Percentiles rank a stretch among this genome's conserved stretches.
Evolutionary conservation across 2,888 invertebrate genomes (phyloP).

Genomic region (Blastobasis adustella): DNA sequence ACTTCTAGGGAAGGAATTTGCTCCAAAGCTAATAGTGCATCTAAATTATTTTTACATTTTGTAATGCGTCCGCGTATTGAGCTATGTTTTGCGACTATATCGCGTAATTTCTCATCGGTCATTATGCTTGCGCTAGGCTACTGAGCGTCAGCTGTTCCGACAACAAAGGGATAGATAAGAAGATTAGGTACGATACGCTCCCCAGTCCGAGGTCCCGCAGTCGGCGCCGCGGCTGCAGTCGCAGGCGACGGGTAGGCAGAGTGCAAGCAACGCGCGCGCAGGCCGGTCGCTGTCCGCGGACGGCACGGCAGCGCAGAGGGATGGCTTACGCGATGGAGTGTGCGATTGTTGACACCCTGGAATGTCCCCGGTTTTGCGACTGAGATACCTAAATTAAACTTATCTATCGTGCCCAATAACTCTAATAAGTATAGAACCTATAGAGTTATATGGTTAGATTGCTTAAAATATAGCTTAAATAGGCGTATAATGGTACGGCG

Average conservation of each 20-base stretch:
- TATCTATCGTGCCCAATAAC: no score
- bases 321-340: no score
- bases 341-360: no score
- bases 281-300: not conserved
- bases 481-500: no score
- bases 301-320: no score
- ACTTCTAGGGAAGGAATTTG: slow-evolving; percentile 3
- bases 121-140: not conserved
- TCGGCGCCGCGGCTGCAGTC: not conserved
- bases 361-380: no score
- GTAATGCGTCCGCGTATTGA: slow-evolving; percentile 11
- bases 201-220: not conserved
- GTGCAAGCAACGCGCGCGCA: not conserved
- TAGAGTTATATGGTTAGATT: no score
- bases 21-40: not conserved
- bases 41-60: slow-evolving; percentile 10
- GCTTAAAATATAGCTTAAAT: no score
- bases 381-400: no score
- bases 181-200: not conserved
- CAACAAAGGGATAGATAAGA: not conserved
- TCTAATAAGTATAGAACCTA: no score
- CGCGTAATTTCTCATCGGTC: not conserved
- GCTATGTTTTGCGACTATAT: not conserved
- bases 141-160: no score
- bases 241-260: not conserved